Evolutionary conservation across 1,140 invertebrate species (phyloP).

Genomic region (Marisa cornuarietis): DNA sequence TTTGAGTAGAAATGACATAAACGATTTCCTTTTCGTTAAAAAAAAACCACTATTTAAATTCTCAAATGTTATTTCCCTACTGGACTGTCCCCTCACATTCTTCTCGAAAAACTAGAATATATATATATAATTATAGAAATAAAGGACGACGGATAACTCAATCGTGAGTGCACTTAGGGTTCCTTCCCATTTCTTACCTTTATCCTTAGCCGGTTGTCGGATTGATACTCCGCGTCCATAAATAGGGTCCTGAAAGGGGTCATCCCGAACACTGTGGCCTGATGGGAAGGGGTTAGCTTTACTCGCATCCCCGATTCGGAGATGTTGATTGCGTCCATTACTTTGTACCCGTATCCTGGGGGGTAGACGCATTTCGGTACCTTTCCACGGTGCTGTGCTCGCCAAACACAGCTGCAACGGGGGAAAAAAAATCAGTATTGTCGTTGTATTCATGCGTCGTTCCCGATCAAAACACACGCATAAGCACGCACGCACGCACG

Average conservation of each 20-base stretch:
- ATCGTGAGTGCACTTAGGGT: too few relatives aligned
- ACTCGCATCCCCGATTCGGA: slow-evolving; percentile 1
- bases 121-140: not conserved
- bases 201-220: slow-evolving; percentile 34
- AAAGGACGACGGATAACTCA: not conserved
- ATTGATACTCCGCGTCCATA: slow-evolving; percentile 29
- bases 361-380: slow-evolving; percentile 30
- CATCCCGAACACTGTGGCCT: slow-evolving; percentile 22
- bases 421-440: not conserved
- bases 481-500: too few relatives aligned
- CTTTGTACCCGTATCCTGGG: slow-evolving; percentile 24
- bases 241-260: slow-evolving; percentile 16
- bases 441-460: too few relatives aligned
- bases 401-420: slow-evolving; percentile 16
- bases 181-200: slow-evolving; percentile 23
- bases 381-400: not conserved
- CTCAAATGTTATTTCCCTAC: not conserved
- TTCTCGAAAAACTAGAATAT: not conserved
- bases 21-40: not conserved
- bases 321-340: slow-evolving; percentile 3
- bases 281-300: slow-evolving; percentile 14
- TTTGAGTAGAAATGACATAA: not conserved
- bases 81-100: not conserved
- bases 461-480: too few relatives aligned
- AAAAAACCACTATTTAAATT: not conserved